Conservation (phyloP, 1,140 invertebrate species). For the Trichonephila inaurata region DNA sequence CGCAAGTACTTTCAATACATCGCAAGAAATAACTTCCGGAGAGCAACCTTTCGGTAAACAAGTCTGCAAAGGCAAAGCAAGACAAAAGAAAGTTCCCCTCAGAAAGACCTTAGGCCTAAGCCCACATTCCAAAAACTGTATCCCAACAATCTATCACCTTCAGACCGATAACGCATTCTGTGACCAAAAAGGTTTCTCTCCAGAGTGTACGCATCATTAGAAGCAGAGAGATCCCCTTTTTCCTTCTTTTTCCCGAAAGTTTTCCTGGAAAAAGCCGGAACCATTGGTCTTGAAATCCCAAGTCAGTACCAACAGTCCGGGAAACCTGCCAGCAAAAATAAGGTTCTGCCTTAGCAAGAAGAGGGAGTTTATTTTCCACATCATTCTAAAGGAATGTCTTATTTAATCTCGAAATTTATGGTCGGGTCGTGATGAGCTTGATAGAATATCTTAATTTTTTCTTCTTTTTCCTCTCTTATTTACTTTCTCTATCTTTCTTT, state of each 20-base stretch:
- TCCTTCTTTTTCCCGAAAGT: not conserved
- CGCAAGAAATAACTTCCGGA: not conserved
- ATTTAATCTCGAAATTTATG: slow-evolving; percentile 60
- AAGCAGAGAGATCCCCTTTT: not conserved
- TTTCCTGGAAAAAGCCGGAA: slow-evolving; percentile 43
- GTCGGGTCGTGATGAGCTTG: slow-evolving; percentile 48
- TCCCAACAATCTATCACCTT: slow-evolving; percentile 54
- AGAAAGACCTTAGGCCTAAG: not conserved
- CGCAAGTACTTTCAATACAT: not conserved
- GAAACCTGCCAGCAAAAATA: slow-evolving; percentile 44
- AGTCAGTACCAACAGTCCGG: slow-evolving; percentile 27
- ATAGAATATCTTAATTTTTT: slow-evolving; percentile 49
- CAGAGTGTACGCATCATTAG: slow-evolving; percentile 51
- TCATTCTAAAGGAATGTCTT: slow-evolving; percentile 13
- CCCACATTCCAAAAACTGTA: slow-evolving; percentile 40
- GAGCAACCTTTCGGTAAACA: not conserved
- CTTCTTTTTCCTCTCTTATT: not conserved
- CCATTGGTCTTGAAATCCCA: slow-evolving; percentile 62
- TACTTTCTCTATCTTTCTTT: not conserved
- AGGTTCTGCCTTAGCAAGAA: not conserved
- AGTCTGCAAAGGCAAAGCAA: not conserved
- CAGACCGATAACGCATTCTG: slow-evolving; percentile 54
- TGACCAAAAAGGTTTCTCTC: slow-evolving; percentile 36
- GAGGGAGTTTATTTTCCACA: slow-evolving; percentile 43
- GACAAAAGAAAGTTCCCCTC: not conserved